These are phyloP conservation scores for Aptenodytes forsteri DNA, from an alignment of 2,113 vertebrate species.

Conservation along the genomic window DNA sequence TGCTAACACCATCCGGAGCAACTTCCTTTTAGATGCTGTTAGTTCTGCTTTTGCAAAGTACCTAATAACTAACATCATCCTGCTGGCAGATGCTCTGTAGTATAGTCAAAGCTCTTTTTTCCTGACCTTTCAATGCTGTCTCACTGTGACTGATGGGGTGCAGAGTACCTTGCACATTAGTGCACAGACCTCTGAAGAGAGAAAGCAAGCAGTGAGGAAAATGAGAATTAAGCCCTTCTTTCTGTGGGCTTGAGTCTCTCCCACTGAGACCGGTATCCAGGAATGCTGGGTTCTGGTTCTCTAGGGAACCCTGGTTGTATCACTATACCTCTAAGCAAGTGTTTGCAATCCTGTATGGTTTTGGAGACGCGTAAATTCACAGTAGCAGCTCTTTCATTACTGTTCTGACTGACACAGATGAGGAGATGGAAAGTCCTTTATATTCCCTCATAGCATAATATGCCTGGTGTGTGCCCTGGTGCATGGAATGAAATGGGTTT, in stretches of 20 bases:
- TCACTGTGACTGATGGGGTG: neutral
- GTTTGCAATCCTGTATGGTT: neutral
- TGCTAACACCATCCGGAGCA: neutral
- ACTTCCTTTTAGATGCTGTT: neutral
- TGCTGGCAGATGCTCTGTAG: neutral
- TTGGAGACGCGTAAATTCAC: neutral
- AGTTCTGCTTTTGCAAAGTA: slow-evolving; percentile 10
- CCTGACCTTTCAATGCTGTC: neutral
- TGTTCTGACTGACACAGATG: neutral
- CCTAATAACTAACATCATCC: neutral
- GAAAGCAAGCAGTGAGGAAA: neutral
- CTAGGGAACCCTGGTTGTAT: neutral
- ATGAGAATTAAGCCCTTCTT: neutral
- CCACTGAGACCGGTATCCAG: neutral
- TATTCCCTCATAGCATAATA: neutral
- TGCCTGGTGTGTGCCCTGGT: neutral
- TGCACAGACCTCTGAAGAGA: neutral
- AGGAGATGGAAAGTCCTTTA: neutral
- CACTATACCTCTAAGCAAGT: neutral
- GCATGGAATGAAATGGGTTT: neutral
- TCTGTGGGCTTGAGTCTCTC: neutral
- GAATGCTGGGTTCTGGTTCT: neutral
- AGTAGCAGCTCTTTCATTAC: neutral
- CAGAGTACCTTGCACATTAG: neutral
- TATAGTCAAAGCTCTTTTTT: neutral